Percentiles rank a stretch among this genome's conserved stretches.
These are phyloP conservation scores for Epirrhoe tristata DNA, from an alignment of 2,888 invertebrate species.

Conservation along the genomic window DNA sequence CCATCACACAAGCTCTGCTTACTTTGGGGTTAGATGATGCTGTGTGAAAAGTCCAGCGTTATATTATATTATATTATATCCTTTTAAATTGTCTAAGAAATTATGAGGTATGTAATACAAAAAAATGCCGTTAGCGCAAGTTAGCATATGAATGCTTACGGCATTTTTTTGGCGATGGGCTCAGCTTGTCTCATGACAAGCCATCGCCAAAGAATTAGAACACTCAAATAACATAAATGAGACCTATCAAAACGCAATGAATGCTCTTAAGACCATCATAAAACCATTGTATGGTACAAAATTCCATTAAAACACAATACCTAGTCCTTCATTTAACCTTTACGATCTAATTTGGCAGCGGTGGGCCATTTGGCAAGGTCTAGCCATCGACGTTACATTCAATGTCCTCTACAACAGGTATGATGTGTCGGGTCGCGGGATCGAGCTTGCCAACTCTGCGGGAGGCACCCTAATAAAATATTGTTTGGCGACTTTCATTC, in stretches of 20 bases:
- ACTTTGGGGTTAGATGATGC: too few relatives aligned
- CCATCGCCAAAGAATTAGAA: too few relatives aligned
- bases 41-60: too few relatives aligned
- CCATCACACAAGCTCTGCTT: too few relatives aligned
- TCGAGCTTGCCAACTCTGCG: slow-evolving; percentile 40
- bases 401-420: slow-evolving; percentile 48
- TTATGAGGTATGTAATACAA: too few relatives aligned
- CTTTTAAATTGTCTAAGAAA: too few relatives aligned
- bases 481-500: slow-evolving; percentile 4
- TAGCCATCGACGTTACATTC: slow-evolving; percentile 38
- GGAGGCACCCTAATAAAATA: slow-evolving; percentile 11
- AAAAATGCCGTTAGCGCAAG: too few relatives aligned
- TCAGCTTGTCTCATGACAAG: too few relatives aligned
- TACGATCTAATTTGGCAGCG: slow-evolving; percentile 78
- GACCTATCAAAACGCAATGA: neutral
- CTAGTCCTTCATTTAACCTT: slow-evolving; percentile 72
- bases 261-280: slow-evolving; percentile 26
- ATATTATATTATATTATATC: too few relatives aligned
- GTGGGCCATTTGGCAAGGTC: slow-evolving; percentile 67
- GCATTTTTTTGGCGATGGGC: too few relatives aligned
- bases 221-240: neutral
- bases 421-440: slow-evolving; percentile 26
- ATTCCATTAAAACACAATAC: slow-evolving; percentile 46
- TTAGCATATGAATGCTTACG: too few relatives aligned
- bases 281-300: slow-evolving; percentile 21